Conservation (phyloP, 2,113 vertebrate species). For the Toxostoma redivivum region DNA sequence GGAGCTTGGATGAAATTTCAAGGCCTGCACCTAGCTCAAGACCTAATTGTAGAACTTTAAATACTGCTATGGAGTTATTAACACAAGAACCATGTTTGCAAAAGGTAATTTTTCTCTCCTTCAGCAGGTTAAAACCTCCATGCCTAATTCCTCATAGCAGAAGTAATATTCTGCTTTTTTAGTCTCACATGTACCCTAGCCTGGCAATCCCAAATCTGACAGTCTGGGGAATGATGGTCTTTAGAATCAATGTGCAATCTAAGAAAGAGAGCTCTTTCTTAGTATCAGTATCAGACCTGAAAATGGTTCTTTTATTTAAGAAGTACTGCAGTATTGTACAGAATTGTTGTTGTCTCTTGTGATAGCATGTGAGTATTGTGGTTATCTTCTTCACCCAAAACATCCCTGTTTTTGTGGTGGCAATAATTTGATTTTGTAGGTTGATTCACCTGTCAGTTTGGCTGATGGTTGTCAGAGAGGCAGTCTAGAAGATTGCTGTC, state of each 20-base stretch:
- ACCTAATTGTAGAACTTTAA: slow-evolving; percentile 65
- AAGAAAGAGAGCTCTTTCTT: not conserved
- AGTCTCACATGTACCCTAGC: not conserved
- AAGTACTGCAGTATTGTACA: not conserved
- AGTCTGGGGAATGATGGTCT: not conserved
- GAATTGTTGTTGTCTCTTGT: not conserved
- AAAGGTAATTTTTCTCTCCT: slow-evolving; percentile 70
- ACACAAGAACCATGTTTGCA: slow-evolving; percentile 60
- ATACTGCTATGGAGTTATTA: slow-evolving; percentile 73
- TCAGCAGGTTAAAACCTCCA: not conserved
- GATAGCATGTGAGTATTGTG: not conserved
- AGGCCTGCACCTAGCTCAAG: slow-evolving; percentile 72
- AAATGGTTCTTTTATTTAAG: not conserved
- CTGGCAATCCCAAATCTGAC: not conserved
- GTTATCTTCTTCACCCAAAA: not conserved
- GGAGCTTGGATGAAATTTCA: slow-evolving; percentile 79
- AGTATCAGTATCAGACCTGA: not conserved
- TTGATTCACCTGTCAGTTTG: slow-evolving; percentile 17
- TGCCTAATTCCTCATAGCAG: not conserved
- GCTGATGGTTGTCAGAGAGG: not conserved
- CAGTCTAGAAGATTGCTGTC: not conserved
- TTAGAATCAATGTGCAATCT: not conserved
- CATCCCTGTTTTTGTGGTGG: not conserved
- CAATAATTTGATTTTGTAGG: slow-evolving; percentile 37
- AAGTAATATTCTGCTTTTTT: not conserved